Conservation (phyloP, 2,797 vertebrate genomes). For the Synanceia verrucosa region DNA sequence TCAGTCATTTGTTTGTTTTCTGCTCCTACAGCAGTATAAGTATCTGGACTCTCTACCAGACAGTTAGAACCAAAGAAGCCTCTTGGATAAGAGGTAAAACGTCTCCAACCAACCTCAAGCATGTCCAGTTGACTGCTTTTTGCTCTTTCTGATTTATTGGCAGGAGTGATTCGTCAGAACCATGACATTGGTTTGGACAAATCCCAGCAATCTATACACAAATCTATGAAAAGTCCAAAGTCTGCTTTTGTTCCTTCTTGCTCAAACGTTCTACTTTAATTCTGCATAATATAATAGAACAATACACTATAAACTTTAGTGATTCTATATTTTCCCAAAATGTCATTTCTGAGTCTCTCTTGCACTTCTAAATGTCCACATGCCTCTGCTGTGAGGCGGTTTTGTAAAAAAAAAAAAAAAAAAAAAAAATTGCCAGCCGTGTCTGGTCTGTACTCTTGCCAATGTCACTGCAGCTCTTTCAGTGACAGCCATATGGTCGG, state of each 20-base stretch:
- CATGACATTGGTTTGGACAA: neutral
- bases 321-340: neutral
- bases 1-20: no score
- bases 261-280: neutral
- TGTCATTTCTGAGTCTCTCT: neutral
- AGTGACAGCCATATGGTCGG: constrained; percentile 70
- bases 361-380: neutral
- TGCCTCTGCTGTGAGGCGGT: constrained; percentile 11
- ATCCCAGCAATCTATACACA: neutral
- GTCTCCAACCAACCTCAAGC: no score
- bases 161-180: neutral
- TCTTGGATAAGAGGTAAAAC: no score
- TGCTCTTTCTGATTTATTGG: neutral
- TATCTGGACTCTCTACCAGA: no score
- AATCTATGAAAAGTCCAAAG: neutral
- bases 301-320: neutral
- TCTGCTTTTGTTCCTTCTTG: neutral
- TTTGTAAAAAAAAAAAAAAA: no score
- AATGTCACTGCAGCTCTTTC: constrained; percentile 41
- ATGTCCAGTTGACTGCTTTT: no score
- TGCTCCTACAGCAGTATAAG: no score
- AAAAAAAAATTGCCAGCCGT: constrained; percentile 50
- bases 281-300: neutral
- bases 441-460: constrained; percentile 50
- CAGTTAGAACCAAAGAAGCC: no score